Evolutionary conservation across 1,140 invertebrate genomes (phyloP).

Genomic region (Euborellia annulipes): DNA sequence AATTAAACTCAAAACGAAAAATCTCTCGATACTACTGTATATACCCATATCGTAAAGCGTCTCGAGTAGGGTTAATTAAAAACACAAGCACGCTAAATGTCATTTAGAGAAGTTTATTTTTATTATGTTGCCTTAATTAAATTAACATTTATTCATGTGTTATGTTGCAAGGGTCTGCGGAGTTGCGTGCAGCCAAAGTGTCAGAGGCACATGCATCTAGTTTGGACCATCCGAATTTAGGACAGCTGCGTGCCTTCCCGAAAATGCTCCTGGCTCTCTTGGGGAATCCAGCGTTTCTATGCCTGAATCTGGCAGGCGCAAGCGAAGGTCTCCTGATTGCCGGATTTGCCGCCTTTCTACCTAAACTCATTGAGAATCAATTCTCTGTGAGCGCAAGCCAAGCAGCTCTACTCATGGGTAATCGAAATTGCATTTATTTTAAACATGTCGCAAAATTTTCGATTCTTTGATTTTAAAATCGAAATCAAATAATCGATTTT

Average conservation of each 20-base stretch:
- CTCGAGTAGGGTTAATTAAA: too few species aligned
- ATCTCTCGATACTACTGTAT: too few species aligned
- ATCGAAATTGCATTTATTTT: too few species aligned
- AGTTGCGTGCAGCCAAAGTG: conserved; percentile 45
- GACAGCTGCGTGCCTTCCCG: conserved; percentile 45
- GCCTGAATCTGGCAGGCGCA: conserved; percentile 60
- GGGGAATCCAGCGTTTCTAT: conserved; percentile 62
- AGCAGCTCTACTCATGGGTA: conserved; percentile 61
- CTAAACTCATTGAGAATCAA: conserved; percentile 72
- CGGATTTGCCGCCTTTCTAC: conserved; percentile 66
- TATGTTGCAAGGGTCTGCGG: conserved; percentile 35
- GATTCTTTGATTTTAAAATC: too few species aligned
- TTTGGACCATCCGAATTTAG: conserved; percentile 34
- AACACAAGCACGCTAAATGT: too few species aligned
- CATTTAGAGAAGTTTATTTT: too few species aligned
- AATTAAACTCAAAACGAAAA: too few species aligned
- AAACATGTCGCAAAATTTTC: too few species aligned
- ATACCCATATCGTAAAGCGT: too few species aligned
- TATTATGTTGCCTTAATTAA: too few species aligned
- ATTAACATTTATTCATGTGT: neutral
- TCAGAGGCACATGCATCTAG: conserved; percentile 45
- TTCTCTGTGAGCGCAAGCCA: conserved; percentile 55
- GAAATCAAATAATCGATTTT: too few species aligned
- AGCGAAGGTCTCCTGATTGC: conserved; percentile 60
- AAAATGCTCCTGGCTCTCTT: conserved; percentile 45